A percentile compares a stretch with the other conserved stretches of the same genome.
Conservation (phyloP, 1,140 invertebrate genomes). For the Kradibia gibbosae region DNA sequence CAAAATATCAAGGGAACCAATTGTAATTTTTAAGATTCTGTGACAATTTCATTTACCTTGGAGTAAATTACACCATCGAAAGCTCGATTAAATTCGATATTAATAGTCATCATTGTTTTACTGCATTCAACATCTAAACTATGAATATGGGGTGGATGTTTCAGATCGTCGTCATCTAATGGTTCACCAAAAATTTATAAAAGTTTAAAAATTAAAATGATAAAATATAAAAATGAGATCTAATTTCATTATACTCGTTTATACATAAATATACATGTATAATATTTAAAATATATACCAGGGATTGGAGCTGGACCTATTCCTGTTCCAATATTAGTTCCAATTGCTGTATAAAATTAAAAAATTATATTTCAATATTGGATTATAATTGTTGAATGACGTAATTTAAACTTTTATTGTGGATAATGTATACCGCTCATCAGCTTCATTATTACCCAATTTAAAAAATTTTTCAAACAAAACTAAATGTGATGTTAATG, state of each 20-base stretch:
- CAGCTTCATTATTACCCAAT: no score
- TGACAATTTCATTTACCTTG: conserved; percentile 77
- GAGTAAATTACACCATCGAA: conserved; percentile 88
- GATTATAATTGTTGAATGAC: no score
- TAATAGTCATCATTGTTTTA: conserved; percentile 88
- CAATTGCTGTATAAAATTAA: conserved; percentile 9
- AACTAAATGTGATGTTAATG: no score
- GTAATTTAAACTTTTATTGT: no score
- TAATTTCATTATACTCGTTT: background rate
- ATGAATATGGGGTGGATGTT: conserved; percentile 84
- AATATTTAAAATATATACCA: conserved; percentile 10
- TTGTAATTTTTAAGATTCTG: no score
- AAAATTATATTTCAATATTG: no score
- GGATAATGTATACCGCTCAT: no score
- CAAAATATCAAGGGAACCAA: no score
- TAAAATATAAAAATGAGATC: background rate
- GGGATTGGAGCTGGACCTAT: background rate
- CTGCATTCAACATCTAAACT: conserved; percentile 83
- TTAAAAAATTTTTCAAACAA: no score
- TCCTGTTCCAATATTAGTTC: no score
- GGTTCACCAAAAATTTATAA: background rate
- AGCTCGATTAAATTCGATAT: conserved; percentile 82
- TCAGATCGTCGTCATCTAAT: conserved; percentile 70
- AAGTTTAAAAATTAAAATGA: background rate
- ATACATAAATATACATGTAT: background rate